phyloP scores from a whole-genome alignment of 2,888 invertebrate species.

The Ormyrus nitidulus region DNA sequence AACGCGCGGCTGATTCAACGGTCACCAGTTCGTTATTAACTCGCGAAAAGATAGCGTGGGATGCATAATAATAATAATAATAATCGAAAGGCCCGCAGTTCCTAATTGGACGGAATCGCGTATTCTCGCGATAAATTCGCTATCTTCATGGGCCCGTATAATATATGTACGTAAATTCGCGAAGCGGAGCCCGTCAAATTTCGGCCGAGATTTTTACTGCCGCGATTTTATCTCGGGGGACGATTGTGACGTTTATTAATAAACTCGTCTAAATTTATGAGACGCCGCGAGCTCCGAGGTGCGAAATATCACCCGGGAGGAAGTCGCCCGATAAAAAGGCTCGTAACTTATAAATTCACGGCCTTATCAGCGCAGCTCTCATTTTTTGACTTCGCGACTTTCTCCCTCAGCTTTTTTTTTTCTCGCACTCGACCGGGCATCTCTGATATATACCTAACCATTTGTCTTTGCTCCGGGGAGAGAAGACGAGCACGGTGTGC shows the following conservation, averaged over 20 bases:
- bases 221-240: slow-evolving; percentile 28
- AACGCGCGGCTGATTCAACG: not conserved
- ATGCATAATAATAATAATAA: not conserved
- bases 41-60: not conserved
- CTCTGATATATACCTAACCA: slow-evolving; percentile 2
- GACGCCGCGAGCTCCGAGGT: slow-evolving; percentile 37
- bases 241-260: slow-evolving; percentile 56
- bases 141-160: slow-evolving; percentile 30
- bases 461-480: slow-evolving; percentile 1
- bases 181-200: not conserved
- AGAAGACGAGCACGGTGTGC: not conserved
- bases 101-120: slow-evolving; percentile 41
- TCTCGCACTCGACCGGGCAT: not conserved
- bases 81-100: slow-evolving; percentile 11
- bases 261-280: slow-evolving; percentile 55
- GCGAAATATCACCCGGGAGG: slow-evolving; percentile 47
- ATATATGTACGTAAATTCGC: not conserved
- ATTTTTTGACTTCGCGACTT: not conserved
- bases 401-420: not conserved
- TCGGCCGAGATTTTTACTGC: slow-evolving; percentile 23
- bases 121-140: slow-evolving; percentile 34
- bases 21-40: not conserved
- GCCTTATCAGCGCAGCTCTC: slow-evolving; percentile 26
- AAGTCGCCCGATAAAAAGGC: slow-evolving; percentile 40
- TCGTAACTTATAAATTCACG: slow-evolving; percentile 45